These are phyloP conservation scores for Stratiomys singularior DNA, from an alignment of 2,888 invertebrate genomes.

Conservation along the genomic window DNA sequence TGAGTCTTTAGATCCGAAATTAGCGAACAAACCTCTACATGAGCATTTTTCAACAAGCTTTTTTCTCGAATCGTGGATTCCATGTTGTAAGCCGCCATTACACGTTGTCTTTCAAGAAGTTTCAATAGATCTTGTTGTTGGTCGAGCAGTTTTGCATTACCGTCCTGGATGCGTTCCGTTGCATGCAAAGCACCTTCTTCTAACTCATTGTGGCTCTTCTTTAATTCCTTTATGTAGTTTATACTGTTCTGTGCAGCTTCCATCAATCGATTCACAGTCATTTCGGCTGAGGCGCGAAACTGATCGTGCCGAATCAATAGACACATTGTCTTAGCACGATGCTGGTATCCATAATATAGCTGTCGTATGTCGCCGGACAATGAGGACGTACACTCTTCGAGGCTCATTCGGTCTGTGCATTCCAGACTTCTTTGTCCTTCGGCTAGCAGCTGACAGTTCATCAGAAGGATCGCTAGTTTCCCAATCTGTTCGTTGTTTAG, in stretches of 20 bases:
- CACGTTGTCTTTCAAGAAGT: conserved; percentile 43
- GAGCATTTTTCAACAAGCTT: conserved; percentile 70
- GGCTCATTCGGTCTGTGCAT: conserved; percentile 71
- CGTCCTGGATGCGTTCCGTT: conserved; percentile 63
- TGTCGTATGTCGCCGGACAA: conserved; percentile 78
- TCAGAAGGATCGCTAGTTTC: conserved; percentile 73
- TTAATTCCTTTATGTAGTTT: conserved; percentile 59
- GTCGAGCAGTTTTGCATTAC: conserved; percentile 66
- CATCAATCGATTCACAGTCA: conserved; percentile 73
- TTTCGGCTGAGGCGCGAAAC: conserved; percentile 73
- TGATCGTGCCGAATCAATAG: conserved; percentile 72
- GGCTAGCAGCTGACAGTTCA: conserved; percentile 74
- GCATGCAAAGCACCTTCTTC: conserved; percentile 65
- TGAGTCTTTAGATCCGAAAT: conserved; percentile 68
- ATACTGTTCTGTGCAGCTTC: conserved; percentile 68
- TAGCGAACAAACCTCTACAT: conserved; percentile 67
- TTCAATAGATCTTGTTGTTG: conserved; percentile 65
- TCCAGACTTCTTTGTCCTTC: conserved; percentile 71
- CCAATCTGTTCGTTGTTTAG: conserved; percentile 74
- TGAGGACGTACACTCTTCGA: conserved; percentile 67
- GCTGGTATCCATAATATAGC: conserved; percentile 75
- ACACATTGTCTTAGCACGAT: conserved; percentile 75
- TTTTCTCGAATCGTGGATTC: conserved; percentile 70
- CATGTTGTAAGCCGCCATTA: conserved; percentile 63
- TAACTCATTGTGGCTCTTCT: conserved; percentile 67